Evolutionary conservation across 2,797 vertebrate genomes (phyloP).

Genomic region (Sebastiscus albofasciatus): DNA sequence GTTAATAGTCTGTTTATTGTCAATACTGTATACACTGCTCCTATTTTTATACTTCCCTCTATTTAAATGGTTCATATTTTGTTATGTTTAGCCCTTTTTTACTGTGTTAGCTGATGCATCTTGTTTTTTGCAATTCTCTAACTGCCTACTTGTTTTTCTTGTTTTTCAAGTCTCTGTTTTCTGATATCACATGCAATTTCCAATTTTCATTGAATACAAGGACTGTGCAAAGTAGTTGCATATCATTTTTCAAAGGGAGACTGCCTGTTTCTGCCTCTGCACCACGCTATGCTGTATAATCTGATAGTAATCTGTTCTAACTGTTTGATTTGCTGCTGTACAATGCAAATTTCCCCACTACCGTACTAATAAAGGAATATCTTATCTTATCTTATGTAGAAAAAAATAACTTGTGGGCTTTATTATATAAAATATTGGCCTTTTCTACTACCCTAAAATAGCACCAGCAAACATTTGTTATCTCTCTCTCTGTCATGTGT

Average conservation of each 20-base stretch:
- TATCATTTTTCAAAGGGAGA: background rate
- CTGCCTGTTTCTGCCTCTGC: background rate
- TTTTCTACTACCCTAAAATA: background rate
- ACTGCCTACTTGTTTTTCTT: too few relatives aligned
- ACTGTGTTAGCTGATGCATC: too few relatives aligned
- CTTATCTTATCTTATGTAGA: background rate
- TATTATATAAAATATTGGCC: background rate
- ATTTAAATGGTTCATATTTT: too few relatives aligned
- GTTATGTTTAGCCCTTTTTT: too few relatives aligned
- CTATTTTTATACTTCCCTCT: too few relatives aligned
- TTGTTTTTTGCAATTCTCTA: too few relatives aligned
- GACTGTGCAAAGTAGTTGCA: background rate
- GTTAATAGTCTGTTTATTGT: too few relatives aligned
- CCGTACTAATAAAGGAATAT: too few relatives aligned
- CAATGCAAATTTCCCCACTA: too few relatives aligned
- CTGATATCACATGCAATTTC: background rate
- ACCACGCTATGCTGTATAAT: background rate
- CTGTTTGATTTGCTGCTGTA: too few relatives aligned
- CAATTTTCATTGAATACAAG: background rate
- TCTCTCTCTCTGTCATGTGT: too few relatives aligned
- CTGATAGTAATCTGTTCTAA: background rate
- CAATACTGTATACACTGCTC: too few relatives aligned
- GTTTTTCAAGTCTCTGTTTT: background rate
- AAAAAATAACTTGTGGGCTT: background rate
- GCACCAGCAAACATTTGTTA: background rate